phyloP scores from a whole-genome alignment of 2,888 invertebrate species.

The Anodontia alba region DNA sequence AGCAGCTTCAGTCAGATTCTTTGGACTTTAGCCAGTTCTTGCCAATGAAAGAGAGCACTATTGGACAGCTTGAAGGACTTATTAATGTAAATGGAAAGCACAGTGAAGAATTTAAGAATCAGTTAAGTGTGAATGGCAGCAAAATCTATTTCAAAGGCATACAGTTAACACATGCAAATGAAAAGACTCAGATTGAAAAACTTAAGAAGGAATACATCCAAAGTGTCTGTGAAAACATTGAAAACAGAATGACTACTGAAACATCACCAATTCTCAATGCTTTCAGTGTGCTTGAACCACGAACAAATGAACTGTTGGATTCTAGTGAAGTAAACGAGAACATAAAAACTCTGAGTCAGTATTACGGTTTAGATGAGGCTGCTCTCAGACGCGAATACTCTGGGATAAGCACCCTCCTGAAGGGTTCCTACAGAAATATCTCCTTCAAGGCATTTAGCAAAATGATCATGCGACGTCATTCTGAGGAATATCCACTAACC shows the following conservation, averaged over 20 bases:
- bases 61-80: conserved; percentile 13
- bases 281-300: conserved; percentile 9
- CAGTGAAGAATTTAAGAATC: conserved; percentile 2
- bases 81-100: background rate
- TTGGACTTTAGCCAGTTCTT: conserved; percentile 14
- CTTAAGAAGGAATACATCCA: background rate
- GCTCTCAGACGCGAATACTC: background rate
- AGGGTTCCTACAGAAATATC: background rate
- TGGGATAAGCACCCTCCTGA: background rate
- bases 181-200: conserved; percentile 7
- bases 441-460: background rate
- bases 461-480: conserved; percentile 1
- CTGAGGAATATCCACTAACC: conserved; percentile 25
- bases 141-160: conserved; percentile 3
- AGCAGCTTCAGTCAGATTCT: conserved; percentile 5
- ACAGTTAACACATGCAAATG: conserved; percentile 5
- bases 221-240: conserved; percentile 14
- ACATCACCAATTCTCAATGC: background rate
- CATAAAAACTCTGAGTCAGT: background rate
- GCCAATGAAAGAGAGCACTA: conserved; percentile 13
- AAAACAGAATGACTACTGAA: conserved; percentile 9
- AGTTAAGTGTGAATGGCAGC: background rate
- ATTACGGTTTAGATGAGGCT: background rate
- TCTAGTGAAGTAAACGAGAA: background rate
- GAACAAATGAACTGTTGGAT: background rate